Percentiles rank a stretch among this genome's conserved stretches.
These are phyloP conservation scores for Pristis pectinata DNA, from an alignment of 2,797 vertebrate species.

Conservation along the genomic window DNA sequence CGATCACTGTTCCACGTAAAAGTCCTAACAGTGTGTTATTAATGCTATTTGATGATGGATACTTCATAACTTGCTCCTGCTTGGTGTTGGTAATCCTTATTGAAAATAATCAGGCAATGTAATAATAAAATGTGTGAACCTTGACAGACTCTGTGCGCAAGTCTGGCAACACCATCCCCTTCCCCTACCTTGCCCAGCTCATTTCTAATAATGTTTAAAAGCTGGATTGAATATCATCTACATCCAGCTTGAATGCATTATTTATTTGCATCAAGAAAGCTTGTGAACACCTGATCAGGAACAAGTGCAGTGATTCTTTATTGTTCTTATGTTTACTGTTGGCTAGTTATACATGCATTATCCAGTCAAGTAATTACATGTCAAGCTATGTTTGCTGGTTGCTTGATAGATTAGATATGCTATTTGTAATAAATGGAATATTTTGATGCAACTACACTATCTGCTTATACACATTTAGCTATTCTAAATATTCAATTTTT, in stretches of 20 bases:
- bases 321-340: neutral
- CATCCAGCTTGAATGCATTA: neutral
- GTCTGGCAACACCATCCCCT: neutral
- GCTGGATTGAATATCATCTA: neutral
- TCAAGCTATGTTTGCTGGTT: neutral
- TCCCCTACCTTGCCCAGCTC: neutral
- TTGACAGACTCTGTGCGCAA: neutral
- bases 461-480: neutral
- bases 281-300: neutral
- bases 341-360: neutral
- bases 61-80: neutral
- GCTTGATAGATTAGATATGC: neutral
- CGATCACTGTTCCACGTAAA: neutral
- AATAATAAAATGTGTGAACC: neutral
- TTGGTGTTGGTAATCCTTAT: neutral
- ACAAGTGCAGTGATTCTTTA: neutral
- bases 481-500: neutral
- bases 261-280: neutral
- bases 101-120: neutral
- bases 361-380: neutral
- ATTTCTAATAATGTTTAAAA: neutral
- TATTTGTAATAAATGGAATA: neutral
- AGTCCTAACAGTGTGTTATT: neutral
- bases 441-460: neutral
- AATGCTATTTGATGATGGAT: neutral